Percentiles rank a stretch among this genome's conserved stretches.
Evolutionary conservation across 2,113 vertebrate species (phyloP).

Genomic region (Hemichromis elongatus): DNA sequence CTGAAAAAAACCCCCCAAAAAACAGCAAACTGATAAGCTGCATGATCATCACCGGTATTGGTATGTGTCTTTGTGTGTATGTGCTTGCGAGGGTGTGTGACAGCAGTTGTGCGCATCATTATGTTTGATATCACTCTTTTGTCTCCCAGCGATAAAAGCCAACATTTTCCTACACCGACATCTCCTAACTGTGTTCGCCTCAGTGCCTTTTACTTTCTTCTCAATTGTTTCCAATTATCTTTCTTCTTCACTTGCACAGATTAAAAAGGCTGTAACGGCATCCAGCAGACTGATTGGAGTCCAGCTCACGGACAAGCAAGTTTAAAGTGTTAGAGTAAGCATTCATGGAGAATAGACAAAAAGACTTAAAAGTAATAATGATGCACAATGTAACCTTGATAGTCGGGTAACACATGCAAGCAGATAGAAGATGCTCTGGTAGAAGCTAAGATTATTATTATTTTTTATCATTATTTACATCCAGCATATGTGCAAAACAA

Average conservation of each 20-base stretch:
- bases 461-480: background rate
- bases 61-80: background rate
- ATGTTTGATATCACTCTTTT: conserved; percentile 40
- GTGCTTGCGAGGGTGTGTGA: background rate
- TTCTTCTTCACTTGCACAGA: conserved; percentile 41
- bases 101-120: background rate
- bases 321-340: background rate
- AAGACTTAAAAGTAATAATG: background rate
- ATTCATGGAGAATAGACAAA: background rate
- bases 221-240: conserved; percentile 58
- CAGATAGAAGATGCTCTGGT: background rate
- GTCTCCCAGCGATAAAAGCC: conserved; percentile 31
- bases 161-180: conserved; percentile 21
- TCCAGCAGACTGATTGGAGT: conserved; percentile 6
- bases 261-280: conserved; percentile 23
- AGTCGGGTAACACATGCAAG: background rate
- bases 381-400: background rate
- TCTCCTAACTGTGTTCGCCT: background rate
- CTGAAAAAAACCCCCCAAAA: background rate
- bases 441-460: background rate
- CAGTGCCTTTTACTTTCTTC: conserved; percentile 45
- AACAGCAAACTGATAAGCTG: conserved; percentile 23
- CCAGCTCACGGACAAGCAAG: background rate
- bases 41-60: background rate
- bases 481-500: background rate